phyloP scores from a whole-genome alignment of 1,140 invertebrate genomes.

The Brachionus paranguensis region DNA sequence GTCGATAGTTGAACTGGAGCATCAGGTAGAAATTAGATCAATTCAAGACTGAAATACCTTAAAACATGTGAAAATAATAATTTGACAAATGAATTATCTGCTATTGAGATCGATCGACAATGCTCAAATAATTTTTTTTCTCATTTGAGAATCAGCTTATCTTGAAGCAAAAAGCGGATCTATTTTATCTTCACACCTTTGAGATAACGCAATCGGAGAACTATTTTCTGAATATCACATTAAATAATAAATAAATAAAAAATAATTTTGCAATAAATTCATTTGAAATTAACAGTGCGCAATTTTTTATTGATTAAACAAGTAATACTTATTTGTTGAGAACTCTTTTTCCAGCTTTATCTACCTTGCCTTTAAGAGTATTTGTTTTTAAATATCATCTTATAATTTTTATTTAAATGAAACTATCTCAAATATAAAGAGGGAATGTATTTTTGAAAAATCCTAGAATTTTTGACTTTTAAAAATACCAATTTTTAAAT shows the following conservation, averaged over 20 bases:
- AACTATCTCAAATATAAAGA: too few relatives aligned
- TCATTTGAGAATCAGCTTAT: not conserved
- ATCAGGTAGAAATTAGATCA: not conserved
- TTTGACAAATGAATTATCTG: not conserved
- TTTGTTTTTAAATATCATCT: too few relatives aligned
- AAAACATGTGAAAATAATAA: not conserved
- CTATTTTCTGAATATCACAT: not conserved
- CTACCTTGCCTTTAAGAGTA: too few relatives aligned
- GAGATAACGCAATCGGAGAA: not conserved
- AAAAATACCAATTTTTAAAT: too few relatives aligned
- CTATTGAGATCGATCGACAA: not conserved
- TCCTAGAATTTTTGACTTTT: too few relatives aligned
- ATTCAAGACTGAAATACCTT: not conserved
- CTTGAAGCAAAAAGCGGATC: not conserved
- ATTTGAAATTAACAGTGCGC: not conserved
- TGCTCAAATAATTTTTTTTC: not conserved
- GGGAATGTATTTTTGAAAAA: too few relatives aligned
- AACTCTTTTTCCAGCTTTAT: too few relatives aligned
- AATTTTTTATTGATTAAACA: too few relatives aligned
- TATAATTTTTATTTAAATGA: too few relatives aligned
- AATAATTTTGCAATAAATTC: not conserved
- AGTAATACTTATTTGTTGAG: too few relatives aligned
- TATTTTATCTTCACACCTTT: conserved; percentile 18
- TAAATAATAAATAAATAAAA: not conserved
- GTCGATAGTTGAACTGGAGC: not conserved